These are phyloP conservation scores for Parasteatoda lunata DNA, from an alignment of 2,888 invertebrate genomes.

Conservation along the genomic window DNA sequence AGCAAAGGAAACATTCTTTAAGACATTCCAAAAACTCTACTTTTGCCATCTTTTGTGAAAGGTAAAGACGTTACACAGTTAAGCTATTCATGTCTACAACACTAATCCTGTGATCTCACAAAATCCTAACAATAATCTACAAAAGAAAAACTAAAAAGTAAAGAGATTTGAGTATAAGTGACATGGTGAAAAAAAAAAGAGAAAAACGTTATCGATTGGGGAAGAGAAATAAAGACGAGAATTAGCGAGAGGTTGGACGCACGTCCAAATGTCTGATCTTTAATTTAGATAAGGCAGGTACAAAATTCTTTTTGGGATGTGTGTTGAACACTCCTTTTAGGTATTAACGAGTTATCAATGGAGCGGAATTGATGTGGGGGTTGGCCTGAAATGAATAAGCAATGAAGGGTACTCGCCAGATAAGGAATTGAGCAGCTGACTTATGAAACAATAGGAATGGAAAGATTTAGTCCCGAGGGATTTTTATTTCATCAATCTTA, in stretches of 20 bases:
- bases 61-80: too few species aligned
- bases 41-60: too few species aligned
- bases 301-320: neutral
- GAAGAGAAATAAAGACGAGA: constrained; percentile 15
- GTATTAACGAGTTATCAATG: constrained; percentile 57
- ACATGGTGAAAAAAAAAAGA: neutral
- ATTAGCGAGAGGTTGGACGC: constrained; percentile 22
- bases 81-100: too few species aligned
- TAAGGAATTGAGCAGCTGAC: constrained; percentile 1
- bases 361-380: constrained; percentile 42
- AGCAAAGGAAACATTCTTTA: too few species aligned
- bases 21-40: too few species aligned
- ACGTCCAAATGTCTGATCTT: constrained; percentile 35
- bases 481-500: too few species aligned
- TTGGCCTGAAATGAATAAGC: constrained; percentile 47
- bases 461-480: neutral
- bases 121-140: constrained; percentile 42
- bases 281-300: constrained; percentile 65
- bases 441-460: neutral
- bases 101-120: constrained; percentile 54
- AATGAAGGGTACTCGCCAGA: constrained; percentile 29
- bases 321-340: neutral
- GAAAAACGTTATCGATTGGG: constrained; percentile 26
- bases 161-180: neutral
- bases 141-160: neutral